Evolutionary conservation across 2,113 vertebrate species (phyloP), one percentile per base, ranked within the genome.

Genomic region (Prunella fulvescens): DNA sequence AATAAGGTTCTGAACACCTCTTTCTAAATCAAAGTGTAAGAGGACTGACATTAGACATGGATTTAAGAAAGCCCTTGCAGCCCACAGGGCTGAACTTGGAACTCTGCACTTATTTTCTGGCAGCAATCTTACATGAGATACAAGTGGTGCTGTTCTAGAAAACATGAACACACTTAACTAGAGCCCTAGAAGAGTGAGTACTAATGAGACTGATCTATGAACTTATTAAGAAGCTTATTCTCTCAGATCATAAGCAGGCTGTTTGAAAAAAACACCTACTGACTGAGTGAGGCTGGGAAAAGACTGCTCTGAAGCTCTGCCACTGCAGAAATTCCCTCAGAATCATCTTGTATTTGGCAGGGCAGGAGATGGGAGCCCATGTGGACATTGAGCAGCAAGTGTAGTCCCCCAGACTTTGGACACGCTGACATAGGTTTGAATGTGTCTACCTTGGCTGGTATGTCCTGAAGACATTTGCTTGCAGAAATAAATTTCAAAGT

Each of bases 211-310:
- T 44, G 53, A 44, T 73, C 60, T 88, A 14, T 70, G 39, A 90
- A 58, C 64, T 86, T 81, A 58, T 37, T 58, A 70, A 91, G 47
- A 58, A 77, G 71, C 35, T 95, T 90, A 83, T 48, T 83, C 17
- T 90, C 56, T 64, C 73, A 44, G 28, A 73, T 17, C 31, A 12
- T 57, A 82, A 80, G 11, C 11, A 72, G 17, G 29, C 67, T 72
- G 28, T 74, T 92, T 81, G 47, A 71, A 60, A 92, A 92, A 90
- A 88, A 74, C 26, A 48, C 20, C 22, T 45, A 11, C 40, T 62
- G 70, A 64, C 40, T 19, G 26, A 80, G 26, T 3, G 2, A 72
- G 42, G 44, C 33, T 77, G 51, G 22, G 39, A 73, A 77, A 93
- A 87, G 25, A 31, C 6, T 25, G 11, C 42, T 87, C 91, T 22